Base-by-base conservation (phyloP, 2,888 invertebrate species). In the Nycteola revayana region DNA sequence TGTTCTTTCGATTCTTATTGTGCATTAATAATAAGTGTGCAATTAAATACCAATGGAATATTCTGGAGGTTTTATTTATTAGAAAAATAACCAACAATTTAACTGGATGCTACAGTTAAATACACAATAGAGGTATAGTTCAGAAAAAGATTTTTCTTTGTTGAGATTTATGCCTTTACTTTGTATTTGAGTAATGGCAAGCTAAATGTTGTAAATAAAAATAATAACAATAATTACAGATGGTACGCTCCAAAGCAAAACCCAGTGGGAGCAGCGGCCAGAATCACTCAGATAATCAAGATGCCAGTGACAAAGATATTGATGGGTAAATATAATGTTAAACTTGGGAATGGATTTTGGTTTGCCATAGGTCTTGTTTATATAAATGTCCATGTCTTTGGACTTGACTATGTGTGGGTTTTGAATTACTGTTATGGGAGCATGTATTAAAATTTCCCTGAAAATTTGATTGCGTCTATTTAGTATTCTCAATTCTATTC, bases 211-310 rank as follows among this genome's bases (percentile, higher is more conserved):
- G 28, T 17, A 20, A 37, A 42, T 56, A 55, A 52, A 49, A 31
- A 22, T 42, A 14, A 44, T 39, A 6, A 27, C 42, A 59, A 65
- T 57, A 68, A 68, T 83, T 85, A 66, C 88, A 88, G 88, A 87
- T 87, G 80, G 85, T 82, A 73, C 76, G 78, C 45, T 73, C 84
- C 76, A 86, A 76, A 66, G 66, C 69, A 62, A 83, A 79, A 63
- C 73, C 73, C 45, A 69, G 75, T 58, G 69, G 67, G 61, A 77
- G 82, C 74, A 75, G 81, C 66, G 70, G 73, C 59, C 75, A 77
- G 63, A 79, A 71, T 69, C 3, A 6, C 18, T 79, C 85, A 59
- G 80, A 85, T 66, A 67, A 62, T 54, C 71, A 68, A 64, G 85
- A 83, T 42, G 45, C 66, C 49, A 67, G 60, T 69, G 87, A 86